Conservation (phyloP, 2,113 vertebrate species). For the Rafetus swinhoei region DNA sequence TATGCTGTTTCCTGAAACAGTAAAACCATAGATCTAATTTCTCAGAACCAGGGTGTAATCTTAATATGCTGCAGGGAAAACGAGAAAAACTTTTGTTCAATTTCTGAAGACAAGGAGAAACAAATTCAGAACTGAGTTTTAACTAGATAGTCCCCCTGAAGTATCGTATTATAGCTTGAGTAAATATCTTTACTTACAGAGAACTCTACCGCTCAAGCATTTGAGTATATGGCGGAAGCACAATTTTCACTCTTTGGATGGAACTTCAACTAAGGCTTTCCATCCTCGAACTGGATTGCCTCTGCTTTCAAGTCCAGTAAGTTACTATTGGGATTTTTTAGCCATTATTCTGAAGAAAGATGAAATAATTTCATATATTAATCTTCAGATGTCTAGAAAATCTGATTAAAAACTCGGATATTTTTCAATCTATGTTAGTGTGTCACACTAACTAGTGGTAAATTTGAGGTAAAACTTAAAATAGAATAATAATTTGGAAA, state of each 20-base stretch:
- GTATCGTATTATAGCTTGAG: neutral
- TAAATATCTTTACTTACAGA: slow-evolving; percentile 75
- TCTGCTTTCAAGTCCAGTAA: slow-evolving; percentile 97
- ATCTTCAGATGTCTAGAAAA: neutral
- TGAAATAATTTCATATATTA: neutral
- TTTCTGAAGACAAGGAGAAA: neutral
- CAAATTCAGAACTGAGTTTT: neutral
- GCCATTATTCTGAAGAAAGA: neutral
- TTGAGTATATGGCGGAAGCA: slow-evolving; percentile 90
- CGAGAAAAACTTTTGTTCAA: neutral
- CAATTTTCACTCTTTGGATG: slow-evolving; percentile 91
- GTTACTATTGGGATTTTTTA: slow-evolving; percentile 40
- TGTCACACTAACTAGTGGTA: neutral
- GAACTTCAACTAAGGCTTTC: slow-evolving; percentile 93
- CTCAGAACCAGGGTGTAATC: neutral
- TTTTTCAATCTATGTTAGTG: neutral
- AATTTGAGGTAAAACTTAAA: slow-evolving; percentile 10
- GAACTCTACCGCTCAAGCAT: slow-evolving; percentile 82
- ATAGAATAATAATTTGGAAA: neutral
- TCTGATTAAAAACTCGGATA: neutral
- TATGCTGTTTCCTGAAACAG: neutral
- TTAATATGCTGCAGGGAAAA: neutral
- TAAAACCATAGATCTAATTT: neutral
- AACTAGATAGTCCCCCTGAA: neutral
- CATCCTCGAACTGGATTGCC: slow-evolving; percentile 97